phyloP scores from a whole-genome alignment of 2,113 vertebrate genomes.

The Rallus limicola region DNA sequence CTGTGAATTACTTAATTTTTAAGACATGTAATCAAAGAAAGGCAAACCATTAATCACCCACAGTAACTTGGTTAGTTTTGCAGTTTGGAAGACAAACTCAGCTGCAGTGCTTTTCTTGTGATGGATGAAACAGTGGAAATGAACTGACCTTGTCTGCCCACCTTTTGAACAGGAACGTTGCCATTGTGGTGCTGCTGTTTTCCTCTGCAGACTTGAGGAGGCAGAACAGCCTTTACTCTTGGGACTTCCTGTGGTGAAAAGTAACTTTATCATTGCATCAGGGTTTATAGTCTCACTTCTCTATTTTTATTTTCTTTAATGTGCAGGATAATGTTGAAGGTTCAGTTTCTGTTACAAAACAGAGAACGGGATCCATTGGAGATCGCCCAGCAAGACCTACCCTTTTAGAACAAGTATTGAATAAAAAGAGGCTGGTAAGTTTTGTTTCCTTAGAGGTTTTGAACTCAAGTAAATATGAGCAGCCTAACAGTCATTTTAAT shows the following conservation, averaged over 20 bases:
- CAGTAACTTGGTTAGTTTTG: neutral
- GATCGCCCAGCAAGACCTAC: constrained; percentile 94
- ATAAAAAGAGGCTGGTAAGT: constrained; percentile 95
- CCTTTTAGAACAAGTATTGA: constrained; percentile 95
- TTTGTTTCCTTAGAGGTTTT: neutral
- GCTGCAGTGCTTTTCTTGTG: neutral
- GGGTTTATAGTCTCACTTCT: neutral
- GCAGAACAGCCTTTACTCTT: neutral
- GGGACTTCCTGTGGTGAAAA: neutral
- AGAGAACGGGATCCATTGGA: constrained; percentile 87
- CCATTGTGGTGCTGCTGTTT: neutral
- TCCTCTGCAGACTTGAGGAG: neutral
- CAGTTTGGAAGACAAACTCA: neutral
- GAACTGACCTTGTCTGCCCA: too few relatives aligned
- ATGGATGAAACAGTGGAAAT: neutral
- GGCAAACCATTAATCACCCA: neutral
- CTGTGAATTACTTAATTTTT: neutral
- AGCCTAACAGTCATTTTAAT: neutral
- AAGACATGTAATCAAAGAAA: neutral
- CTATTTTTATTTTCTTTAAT: neutral
- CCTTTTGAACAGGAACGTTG: neutral
- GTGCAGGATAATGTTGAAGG: constrained; percentile 88
- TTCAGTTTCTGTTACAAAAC: constrained; percentile 91
- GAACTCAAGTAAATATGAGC: neutral
- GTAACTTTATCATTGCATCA: neutral